Conservation (phyloP, 2,113 vertebrate genomes). For the Rhinolophus ferrumequinum region DNA sequence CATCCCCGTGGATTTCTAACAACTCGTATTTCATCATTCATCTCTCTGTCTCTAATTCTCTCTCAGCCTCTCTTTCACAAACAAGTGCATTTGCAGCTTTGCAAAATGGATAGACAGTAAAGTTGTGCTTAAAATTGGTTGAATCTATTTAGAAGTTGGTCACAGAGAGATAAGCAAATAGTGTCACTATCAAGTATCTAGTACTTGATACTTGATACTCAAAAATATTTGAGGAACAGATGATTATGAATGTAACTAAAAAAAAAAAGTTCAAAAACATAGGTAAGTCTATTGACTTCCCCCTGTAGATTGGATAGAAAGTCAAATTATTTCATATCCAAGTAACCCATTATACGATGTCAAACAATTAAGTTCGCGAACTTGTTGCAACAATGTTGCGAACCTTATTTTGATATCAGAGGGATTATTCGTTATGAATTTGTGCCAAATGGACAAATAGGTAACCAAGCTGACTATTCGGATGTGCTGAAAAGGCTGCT, state of each 20-base stretch:
- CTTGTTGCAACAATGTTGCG: no score
- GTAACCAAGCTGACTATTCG: no score
- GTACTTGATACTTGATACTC: no score
- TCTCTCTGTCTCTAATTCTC: no score
- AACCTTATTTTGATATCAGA: no score
- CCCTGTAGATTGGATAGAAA: background rate
- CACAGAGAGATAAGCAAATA: background rate
- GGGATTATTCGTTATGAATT: no score
- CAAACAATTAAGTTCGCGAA: no score
- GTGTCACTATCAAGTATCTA: rapidly evolving
- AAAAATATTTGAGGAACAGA: background rate
- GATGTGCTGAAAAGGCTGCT: no score
- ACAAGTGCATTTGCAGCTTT: background rate
- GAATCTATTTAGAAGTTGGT: background rate
- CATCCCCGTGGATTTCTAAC: background rate
- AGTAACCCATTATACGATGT: background rate
- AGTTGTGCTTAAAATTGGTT: background rate
- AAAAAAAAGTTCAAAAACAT: rapidly evolving
- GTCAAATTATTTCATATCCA: background rate
- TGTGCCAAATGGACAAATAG: no score
- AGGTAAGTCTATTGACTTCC: no score
- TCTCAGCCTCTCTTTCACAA: background rate
- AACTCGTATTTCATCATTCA: background rate
- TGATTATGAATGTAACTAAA: background rate
- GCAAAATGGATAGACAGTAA: background rate